phyloP scores from a whole-genome alignment of 2,888 invertebrate species.

The Coremacera marginata region DNA sequence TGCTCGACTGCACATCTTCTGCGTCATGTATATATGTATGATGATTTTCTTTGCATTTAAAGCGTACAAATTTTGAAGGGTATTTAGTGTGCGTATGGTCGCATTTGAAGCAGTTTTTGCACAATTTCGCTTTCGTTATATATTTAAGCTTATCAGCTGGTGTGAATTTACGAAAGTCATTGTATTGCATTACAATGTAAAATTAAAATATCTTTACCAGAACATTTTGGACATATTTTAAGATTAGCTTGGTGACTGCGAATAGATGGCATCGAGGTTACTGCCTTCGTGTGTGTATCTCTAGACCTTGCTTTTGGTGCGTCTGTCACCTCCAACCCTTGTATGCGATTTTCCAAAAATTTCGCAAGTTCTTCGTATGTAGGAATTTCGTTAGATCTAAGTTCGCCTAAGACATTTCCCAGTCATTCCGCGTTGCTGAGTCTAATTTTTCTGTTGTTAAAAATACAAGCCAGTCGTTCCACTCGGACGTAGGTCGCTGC shows the following conservation, averaged over 20 bases:
- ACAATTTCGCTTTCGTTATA: neutral
- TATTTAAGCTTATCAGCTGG: neutral
- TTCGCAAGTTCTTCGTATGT: slow-evolving; percentile 5
- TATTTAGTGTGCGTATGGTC: too few relatives aligned
- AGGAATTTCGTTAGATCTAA: slow-evolving; percentile 29
- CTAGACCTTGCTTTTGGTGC: neutral
- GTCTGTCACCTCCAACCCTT: slow-evolving; percentile 32
- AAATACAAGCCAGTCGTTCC: slow-evolving; percentile 42
- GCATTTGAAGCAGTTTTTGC: too few relatives aligned
- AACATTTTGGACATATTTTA: too few relatives aligned
- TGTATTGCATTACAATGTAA: too few relatives aligned
- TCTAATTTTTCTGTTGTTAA: slow-evolving; percentile 41
- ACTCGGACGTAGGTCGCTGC: slow-evolving; percentile 28
- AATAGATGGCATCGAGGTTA: too few relatives aligned
- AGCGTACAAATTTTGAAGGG: too few relatives aligned
- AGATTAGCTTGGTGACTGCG: too few relatives aligned
- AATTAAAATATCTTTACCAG: too few relatives aligned
- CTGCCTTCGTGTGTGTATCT: neutral
- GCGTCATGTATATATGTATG: too few relatives aligned
- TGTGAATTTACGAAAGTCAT: too few relatives aligned
- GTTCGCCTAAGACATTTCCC: slow-evolving; percentile 42
- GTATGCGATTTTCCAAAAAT: slow-evolving; percentile 36
- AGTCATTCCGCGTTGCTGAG: slow-evolving; percentile 31
- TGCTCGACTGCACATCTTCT: too few relatives aligned
- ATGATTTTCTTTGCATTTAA: too few relatives aligned